Percentiles rank a stretch among this genome's conserved stretches.
Evolutionary conservation across 1,140 invertebrate genomes (phyloP).

Genomic region (Hycleus cichorii): DNA sequence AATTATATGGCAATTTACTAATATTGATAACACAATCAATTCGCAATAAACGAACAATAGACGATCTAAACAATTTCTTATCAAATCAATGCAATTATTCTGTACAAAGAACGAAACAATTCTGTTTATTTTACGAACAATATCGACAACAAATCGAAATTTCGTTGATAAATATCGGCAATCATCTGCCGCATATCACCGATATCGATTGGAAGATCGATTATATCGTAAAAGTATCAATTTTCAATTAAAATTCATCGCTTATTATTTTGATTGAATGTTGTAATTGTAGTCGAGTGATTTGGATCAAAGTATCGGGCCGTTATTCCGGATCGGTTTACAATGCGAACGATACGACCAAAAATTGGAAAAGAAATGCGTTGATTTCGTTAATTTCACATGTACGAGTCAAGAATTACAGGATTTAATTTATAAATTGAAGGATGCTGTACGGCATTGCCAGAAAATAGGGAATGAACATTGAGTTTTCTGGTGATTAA

Average conservation of each 20-base stretch:
- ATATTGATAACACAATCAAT: conserved; percentile 42
- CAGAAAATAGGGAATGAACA: conserved; percentile 43
- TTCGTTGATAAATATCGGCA: conserved; percentile 44
- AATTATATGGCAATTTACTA: conserved; percentile 39
- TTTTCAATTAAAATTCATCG: no score
- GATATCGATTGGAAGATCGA: conserved; percentile 60
- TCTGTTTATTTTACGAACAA: conserved; percentile 39
- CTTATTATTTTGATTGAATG: conserved; percentile 4
- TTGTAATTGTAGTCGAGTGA: conserved; percentile 42
- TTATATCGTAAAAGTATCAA: conserved; percentile 46
- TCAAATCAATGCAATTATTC: conserved; percentile 31
- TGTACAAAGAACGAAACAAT: conserved; percentile 32
- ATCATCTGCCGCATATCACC: conserved; percentile 51
- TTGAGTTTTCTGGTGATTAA: background rate
- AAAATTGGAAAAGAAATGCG: conserved; percentile 41
- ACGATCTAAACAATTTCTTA: conserved; percentile 38
- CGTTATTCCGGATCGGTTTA: conserved; percentile 43
- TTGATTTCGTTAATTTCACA: conserved; percentile 48
- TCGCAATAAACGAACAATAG: conserved; percentile 37
- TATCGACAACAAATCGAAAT: conserved; percentile 39
- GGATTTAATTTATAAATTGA: conserved; percentile 59
- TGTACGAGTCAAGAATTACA: conserved; percentile 56
- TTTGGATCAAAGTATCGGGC: conserved; percentile 37
- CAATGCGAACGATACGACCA: conserved; percentile 34
- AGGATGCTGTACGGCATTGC: conserved; percentile 54